These are phyloP conservation scores for Pteronotus mesoamericanus DNA, from an alignment of 2,797 vertebrate species.

Conservation along the genomic window DNA sequence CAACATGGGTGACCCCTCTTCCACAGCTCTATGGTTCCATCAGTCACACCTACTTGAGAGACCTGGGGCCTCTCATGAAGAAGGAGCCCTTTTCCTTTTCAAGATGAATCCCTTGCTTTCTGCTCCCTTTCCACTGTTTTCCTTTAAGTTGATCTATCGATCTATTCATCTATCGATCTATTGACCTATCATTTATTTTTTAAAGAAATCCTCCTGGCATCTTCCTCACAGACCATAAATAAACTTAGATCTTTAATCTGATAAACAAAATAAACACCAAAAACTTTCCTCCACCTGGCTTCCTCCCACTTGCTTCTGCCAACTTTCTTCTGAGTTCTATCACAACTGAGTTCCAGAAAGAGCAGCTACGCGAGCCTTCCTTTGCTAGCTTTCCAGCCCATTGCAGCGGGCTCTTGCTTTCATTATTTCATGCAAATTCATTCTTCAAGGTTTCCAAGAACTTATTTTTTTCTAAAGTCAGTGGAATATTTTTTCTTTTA, in stretches of 20 bases:
- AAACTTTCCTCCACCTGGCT: background rate
- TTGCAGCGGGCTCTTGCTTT: background rate
- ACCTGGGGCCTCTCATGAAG: background rate
- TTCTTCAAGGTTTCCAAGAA: background rate
- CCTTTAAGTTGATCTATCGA: background rate
- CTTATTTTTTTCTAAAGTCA: background rate
- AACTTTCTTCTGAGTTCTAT: background rate
- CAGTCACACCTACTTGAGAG: background rate
- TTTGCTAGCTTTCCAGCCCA: background rate
- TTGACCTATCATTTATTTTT: background rate
- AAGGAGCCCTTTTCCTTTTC: background rate
- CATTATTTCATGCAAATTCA: background rate
- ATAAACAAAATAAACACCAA: slow-evolving; percentile 1
- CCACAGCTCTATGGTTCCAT: background rate
- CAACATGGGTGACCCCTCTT: background rate
- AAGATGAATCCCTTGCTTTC: background rate
- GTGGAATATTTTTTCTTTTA: background rate
- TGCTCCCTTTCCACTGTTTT: background rate
- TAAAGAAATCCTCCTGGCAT: background rate
- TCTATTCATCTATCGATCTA: background rate
- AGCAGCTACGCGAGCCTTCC: background rate
- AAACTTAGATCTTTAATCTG: background rate
- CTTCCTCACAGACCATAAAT: background rate
- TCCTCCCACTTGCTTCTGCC: background rate
- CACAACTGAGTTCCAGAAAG: background rate